phyloP scores from a whole-genome alignment of 2,797 vertebrate genomes.

The Propithecus deckenii region DNA sequence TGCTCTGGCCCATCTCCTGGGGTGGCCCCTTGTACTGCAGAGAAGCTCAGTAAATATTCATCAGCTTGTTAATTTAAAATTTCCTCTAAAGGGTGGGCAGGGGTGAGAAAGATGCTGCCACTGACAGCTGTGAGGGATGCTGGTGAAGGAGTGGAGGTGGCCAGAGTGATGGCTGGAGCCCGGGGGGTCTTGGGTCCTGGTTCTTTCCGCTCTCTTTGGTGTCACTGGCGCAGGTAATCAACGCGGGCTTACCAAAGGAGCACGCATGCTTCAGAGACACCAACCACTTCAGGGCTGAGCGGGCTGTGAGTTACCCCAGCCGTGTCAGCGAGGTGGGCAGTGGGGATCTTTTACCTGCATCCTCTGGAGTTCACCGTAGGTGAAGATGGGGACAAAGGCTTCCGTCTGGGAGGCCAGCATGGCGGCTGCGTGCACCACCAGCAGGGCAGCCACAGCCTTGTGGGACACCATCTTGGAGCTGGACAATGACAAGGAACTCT shows the following conservation, averaged over 20 bases:
- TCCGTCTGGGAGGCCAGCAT: constrained; percentile 85
- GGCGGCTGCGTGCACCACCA: constrained; percentile 82
- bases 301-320: background rate
- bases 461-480: constrained; percentile 75
- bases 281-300: background rate
- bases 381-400: constrained; percentile 90
- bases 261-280: background rate
- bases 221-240: background rate
- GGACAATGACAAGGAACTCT: background rate
- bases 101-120: background rate
- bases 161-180: background rate
- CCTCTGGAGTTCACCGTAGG: constrained; percentile 86
- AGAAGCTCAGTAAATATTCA: background rate
- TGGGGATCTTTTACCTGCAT: constrained; percentile 85
- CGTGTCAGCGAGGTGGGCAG: accelerated
- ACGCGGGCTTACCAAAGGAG: background rate
- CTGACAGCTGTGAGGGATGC: background rate
- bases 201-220: background rate
- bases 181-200: background rate
- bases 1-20: background rate
- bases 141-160: background rate
- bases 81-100: background rate
- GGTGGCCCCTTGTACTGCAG: background rate
- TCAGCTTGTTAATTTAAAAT: background rate
- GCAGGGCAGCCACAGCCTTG: constrained; percentile 79